Percentiles rank a stretch among this genome's conserved stretches.
Evolutionary conservation across 2,113 vertebrate species (phyloP).

Genomic region (Aptenodytes patagonicus): DNA sequence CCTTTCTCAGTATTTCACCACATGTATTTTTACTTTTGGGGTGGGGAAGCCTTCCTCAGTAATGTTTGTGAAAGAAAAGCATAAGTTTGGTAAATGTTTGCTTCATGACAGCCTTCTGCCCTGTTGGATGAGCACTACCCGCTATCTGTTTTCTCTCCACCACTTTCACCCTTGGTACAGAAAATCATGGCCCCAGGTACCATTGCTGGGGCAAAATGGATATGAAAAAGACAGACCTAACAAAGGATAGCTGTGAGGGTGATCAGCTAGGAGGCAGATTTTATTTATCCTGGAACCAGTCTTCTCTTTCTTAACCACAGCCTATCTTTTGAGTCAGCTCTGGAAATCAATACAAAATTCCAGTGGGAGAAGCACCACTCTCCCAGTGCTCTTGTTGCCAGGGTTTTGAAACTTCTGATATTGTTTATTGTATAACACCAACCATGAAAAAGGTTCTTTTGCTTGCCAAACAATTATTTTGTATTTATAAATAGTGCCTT

Average conservation of each 20-base stretch:
- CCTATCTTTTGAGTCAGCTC: background rate
- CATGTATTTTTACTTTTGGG: background rate
- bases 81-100: background rate
- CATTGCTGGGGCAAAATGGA: background rate
- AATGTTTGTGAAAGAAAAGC: rapidly evolving
- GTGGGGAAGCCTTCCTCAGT: background rate
- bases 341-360: background rate
- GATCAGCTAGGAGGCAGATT: background rate
- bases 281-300: background rate
- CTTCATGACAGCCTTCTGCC: background rate
- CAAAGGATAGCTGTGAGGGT: background rate
- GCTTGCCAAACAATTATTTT: slow-evolving; percentile 26
- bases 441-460: background rate
- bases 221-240: background rate
- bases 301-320: background rate
- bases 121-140: background rate
- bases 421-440: background rate
- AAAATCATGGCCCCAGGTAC: background rate
- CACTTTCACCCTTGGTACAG: rapidly evolving
- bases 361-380: background rate
- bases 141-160: background rate
- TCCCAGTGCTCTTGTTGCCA: background rate
- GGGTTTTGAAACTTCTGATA: background rate
- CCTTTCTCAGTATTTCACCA: background rate
- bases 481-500: slow-evolving; percentile 13